Evolutionary conservation across 1,140 invertebrate genomes (phyloP), one percentile per base, ranked within the genome.

Genomic region (Heliconius congener): DNA sequence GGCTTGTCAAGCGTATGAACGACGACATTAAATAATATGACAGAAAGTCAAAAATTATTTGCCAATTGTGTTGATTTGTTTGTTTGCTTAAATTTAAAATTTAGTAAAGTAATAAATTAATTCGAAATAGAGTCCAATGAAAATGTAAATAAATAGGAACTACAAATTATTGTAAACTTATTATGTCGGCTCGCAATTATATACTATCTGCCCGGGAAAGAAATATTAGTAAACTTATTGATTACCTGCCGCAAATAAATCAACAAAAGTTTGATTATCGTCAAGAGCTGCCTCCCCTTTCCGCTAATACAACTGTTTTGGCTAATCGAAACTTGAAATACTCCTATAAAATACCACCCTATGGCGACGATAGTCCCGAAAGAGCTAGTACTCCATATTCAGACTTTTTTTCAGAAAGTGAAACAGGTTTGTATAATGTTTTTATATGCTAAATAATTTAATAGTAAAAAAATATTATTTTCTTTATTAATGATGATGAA

Each of bases 181-280:
- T 87, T 89, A 94, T 94, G 93, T 94, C 92, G 80, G 92, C 91
- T 60, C 85, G 92, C 79, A 93, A 94, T 84, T 93, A 91, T 83
- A 81, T 82, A 55, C 84, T 92, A 34, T 94, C 91, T 8, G 88
- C 88, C 46, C 83, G 90, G 23, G 93, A 94, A 75, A 92, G 91
- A 84, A 91, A 87, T 87, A 85, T 85, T 23, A 87, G 79, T 82
- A 92, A 89, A 89, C 80, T 90, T 81, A 87, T 89, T 78, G 90
- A 94, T 85, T 91, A 83, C 83, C 89, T 94, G 79, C 93, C 93
- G 11, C 85, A 89, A 83, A 92, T 93, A 81, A 90, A 90, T 76
- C 83, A 88, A 9, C 90, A 92, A 76, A 94, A 90, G 78, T 86
- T 87, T 83, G 81, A 77, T 23, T 88, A 88, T 77, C 86, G 91